Conservation (phyloP, 2,113 vertebrate genomes). For the Prunella fulvescens region DNA sequence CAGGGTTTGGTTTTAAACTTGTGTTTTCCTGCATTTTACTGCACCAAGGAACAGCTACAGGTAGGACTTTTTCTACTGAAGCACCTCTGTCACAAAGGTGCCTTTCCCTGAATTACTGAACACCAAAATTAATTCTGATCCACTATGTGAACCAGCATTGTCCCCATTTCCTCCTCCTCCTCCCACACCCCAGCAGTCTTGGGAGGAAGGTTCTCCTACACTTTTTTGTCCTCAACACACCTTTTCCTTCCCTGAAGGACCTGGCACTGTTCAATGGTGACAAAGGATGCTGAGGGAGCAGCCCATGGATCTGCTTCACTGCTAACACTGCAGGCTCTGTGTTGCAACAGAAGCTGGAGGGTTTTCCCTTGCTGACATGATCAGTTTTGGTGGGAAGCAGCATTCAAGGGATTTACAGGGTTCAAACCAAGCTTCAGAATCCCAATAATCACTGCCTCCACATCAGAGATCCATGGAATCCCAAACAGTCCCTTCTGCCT, state of each 20-base stretch:
- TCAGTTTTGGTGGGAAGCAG: neutral
- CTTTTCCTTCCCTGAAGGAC: neutral
- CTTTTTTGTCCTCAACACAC: neutral
- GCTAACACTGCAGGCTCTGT: fast-evolving
- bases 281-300: neutral
- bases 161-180: neutral
- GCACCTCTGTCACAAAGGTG: neutral
- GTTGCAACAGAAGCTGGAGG: neutral
- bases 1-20: neutral
- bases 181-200: neutral
- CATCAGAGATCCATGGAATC: fast-evolving
- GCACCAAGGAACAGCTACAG: neutral
- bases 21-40: neutral
- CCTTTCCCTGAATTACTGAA: neutral
- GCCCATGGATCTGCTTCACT: neutral
- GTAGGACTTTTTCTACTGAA: neutral
- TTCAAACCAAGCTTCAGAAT: neutral
- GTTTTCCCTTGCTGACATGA: neutral
- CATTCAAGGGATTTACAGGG: neutral
- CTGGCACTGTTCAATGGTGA: neutral
- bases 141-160: neutral
- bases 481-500: neutral
- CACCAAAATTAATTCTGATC: neutral
- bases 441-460: neutral
- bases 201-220: neutral